Base-by-base conservation (phyloP, 2,797 vertebrate species). In the Centropyge bicolor region DNA sequence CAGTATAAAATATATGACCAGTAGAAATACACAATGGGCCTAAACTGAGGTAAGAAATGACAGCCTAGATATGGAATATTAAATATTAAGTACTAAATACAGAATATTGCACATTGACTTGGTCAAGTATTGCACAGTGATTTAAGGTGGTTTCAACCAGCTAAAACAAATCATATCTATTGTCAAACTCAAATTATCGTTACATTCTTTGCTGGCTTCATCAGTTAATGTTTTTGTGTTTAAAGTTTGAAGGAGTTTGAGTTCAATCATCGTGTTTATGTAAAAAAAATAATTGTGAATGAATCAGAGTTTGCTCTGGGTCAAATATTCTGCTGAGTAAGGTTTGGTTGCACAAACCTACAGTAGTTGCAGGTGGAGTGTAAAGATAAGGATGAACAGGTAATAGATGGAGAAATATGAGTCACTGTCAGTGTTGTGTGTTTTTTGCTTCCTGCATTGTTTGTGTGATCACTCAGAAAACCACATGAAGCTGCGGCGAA, bases 371-470 rank as follows among this genome's bases (percentile, higher is more conserved):
- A 46, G 2, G 13, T 12, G 27, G 9, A 60, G 14, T 41, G 43
- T 43, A 4, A 24, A 43, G 6, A 36, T 35, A 40, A 3, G 24
- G 12, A 14, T 8, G 14, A 0, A 13, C 5, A 22, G 14, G 6
- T 16, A 14, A 20, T 22, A 9, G 24, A 19, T 31, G 41, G 19
- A 65, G 40, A 65, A 72, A 60, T 19, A 48, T 13, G 56, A 41
- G 16, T 10, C 35, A 24, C 8, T 4, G 35, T 27, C 13, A 5
- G 52, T 27, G 6, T 31, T 20, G 17, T 40, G 43, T 5, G 76
- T 20, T 59, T 22, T 55, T 43, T 45, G 40, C 56, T 69, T 56
- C 43, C 66, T 70, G 45, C 3, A 51, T 22, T 52, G 36, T 68
- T 63, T 63, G 17, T 24, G 27, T 43, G 54, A 59, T 52, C 54